Evolutionary conservation across 1,140 invertebrate species (phyloP), one percentile per base, ranked within the genome.

Genomic region (Drosophila sp.): DNA sequence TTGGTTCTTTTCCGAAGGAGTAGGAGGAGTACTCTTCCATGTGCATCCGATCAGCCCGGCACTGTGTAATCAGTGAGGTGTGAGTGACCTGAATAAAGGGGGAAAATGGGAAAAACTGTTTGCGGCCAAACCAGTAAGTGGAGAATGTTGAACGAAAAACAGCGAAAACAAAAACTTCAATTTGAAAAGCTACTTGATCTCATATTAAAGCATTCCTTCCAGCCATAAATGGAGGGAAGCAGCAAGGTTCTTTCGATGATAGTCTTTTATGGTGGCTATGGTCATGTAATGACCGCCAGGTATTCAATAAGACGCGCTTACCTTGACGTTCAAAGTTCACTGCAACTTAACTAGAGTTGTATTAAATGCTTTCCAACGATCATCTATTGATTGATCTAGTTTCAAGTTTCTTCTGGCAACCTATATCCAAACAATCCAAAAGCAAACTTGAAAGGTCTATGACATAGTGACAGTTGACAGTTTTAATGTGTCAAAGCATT

Each of bases 1-100:
- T 84, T 72, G 58, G 35, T 40, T 10, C 25, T 6, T 33, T 35
- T 30, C 4, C 30, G 56, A 56, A 54, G 63, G 56, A 57, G 40
- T 66, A 41, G 73, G 73, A 55, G 73, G 64, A 68, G 25, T 11
- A 32, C 40, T 47, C 60, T 47, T 70, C 66, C 73, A 32, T 55
- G 66, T 32, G 72, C 72, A 72, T 69, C 66, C 40, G 60, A 44
- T n/a, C n/a, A 40, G 70, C 66, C 30, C 27, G 8, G 27, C 33
- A 62, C 73, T 76, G 29, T 76, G 73, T 76, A 76, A 76, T 76
- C 73, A 76, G 72, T 27, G 75, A 87, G 83, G 82, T 86, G 82
- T 76, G 68, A 87, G 75, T 79, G 82, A 86, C 83, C 82, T 72
- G 60, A 65, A 87, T 82, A 72, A 64, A n/a, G 41, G 35, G 44